These are phyloP conservation scores for Dromaius novaehollandiae DNA, from an alignment of 2,113 vertebrate species.

Conservation along the genomic window DNA sequence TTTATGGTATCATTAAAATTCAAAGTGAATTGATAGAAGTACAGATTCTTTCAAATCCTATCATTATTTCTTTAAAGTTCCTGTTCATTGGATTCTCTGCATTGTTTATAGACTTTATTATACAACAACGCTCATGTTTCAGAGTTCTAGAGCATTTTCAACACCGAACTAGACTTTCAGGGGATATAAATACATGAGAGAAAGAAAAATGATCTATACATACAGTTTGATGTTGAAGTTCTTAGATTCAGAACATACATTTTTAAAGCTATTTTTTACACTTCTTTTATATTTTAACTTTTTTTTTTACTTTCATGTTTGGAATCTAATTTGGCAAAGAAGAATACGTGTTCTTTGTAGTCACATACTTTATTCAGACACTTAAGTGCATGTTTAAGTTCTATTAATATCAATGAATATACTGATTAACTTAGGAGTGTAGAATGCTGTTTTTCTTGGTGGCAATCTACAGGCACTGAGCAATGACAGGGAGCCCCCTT, in stretches of 20 bases:
- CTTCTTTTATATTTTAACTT: neutral
- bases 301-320: neutral
- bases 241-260: neutral
- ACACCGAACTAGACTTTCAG: neutral
- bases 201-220: neutral
- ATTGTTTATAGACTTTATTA: neutral
- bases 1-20: slow-evolving; percentile 13
- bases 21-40: neutral
- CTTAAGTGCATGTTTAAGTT: neutral
- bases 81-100: neutral
- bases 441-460: neutral
- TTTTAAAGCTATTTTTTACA: neutral
- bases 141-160: neutral
- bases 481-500: neutral
- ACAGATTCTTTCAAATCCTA: neutral
- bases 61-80: neutral
- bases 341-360: neutral
- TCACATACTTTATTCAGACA: neutral
- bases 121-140: neutral
- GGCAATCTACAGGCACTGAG: neutral
- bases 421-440: accelerated
- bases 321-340: neutral
- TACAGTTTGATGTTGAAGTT: neutral
- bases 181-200: neutral
- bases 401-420: neutral